phyloP scores from a whole-genome alignment of 1,140 invertebrate species.

The Sycobia sp. region DNA sequence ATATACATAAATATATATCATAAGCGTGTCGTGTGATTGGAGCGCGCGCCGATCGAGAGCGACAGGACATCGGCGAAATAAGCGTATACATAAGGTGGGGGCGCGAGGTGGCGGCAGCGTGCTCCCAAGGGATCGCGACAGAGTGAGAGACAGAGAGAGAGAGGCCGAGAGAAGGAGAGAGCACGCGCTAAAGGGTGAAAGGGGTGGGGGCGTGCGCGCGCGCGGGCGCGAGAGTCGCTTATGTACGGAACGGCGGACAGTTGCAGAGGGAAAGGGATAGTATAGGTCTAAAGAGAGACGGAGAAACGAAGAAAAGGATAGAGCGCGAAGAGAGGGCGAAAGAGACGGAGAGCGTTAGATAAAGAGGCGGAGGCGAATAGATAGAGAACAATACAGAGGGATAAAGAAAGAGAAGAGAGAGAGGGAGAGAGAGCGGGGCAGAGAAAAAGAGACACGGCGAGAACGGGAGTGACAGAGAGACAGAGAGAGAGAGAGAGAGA shows the following conservation, averaged over 20 bases:
- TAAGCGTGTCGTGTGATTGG: too few species aligned
- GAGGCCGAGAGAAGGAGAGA: neutral
- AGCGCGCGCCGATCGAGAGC: too few species aligned
- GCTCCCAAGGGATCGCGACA: neutral
- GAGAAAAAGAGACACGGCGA: neutral
- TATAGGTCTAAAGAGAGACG: neutral
- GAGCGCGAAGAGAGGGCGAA: neutral
- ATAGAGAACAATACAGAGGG: constrained; percentile 16
- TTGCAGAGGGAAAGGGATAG: too few species aligned
- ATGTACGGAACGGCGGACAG: too few species aligned
- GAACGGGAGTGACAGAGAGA: too few species aligned
- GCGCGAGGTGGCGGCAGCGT: neutral
- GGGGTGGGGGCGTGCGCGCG: neutral
- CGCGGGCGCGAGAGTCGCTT: neutral
- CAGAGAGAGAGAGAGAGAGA: constrained; percentile 24
- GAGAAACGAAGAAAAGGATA: neutral
- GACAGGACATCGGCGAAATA: neutral
- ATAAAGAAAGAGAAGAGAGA: neutral
- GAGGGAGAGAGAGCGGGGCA: neutral
- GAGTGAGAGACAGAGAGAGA: neutral
- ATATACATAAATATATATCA: neutral
- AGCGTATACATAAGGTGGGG: neutral
- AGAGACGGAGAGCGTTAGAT: neutral
- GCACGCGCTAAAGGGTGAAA: neutral
- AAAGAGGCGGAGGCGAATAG: neutral